phyloP scores from a whole-genome alignment of 2,888 invertebrate species.

The Zonitis immaculata region DNA sequence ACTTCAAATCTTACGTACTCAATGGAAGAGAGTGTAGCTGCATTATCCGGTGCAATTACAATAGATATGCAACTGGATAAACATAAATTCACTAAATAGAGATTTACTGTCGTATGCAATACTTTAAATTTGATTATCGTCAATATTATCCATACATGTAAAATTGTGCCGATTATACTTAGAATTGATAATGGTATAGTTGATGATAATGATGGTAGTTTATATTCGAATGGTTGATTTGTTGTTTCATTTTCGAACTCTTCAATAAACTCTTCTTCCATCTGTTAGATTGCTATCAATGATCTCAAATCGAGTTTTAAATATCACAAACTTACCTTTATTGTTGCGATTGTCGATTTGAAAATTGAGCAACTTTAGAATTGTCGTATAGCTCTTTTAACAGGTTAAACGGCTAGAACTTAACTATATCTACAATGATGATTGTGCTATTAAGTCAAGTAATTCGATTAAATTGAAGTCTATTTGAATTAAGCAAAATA shows the following conservation, averaged over 20 bases:
- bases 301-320: no score
- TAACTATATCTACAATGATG: no score
- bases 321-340: not conserved
- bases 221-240: not conserved
- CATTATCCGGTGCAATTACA: not conserved
- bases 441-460: no score
- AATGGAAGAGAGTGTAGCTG: not conserved
- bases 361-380: no score
- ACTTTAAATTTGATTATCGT: conserved; percentile 5
- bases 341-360: no score
- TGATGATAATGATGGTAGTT: not conserved
- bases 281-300: no score
- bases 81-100: conserved; percentile 10
- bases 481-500: no score
- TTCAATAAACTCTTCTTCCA: not conserved
- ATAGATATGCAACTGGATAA: conserved; percentile 6
- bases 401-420: no score
- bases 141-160: conserved; percentile 4
- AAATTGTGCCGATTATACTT: not conserved
- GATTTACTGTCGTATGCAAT: conserved; percentile 8
- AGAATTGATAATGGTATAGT: not conserved
- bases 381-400: no score
- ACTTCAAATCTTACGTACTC: not conserved
- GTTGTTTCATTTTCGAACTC: not conserved
- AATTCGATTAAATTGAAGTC: no score